Evolutionary conservation across 2,888 invertebrate species (phyloP).

Genomic region (Sclerodermus sp.): DNA sequence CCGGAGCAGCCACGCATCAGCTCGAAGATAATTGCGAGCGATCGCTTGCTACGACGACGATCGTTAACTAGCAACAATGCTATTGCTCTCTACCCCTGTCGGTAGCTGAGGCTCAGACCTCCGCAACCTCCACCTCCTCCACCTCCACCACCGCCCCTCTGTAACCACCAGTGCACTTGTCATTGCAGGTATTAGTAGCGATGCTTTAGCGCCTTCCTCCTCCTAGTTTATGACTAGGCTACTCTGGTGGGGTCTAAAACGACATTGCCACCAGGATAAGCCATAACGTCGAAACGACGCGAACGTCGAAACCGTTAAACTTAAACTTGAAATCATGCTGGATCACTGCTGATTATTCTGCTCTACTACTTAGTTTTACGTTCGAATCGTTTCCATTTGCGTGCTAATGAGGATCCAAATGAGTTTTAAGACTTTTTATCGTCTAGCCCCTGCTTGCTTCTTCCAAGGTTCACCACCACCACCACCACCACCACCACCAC

Average conservation of each 20-base stretch:
- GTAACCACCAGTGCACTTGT: constrained; percentile 17
- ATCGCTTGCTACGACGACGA: constrained; percentile 26
- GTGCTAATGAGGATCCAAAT: too few relatives aligned
- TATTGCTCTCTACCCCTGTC: not conserved
- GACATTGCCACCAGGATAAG: constrained; percentile 1
- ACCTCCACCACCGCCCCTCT: not conserved
- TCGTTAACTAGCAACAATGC: constrained; percentile 23
- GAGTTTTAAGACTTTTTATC: too few relatives aligned
- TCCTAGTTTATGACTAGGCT: constrained; percentile 8
- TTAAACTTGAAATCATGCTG: too few relatives aligned
- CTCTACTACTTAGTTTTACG: too few relatives aligned
- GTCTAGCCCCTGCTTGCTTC: too few relatives aligned
- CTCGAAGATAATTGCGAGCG: constrained; percentile 28
- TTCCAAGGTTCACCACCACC: too few relatives aligned
- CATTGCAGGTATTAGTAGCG: constrained; percentile 22
- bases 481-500: too few relatives aligned
- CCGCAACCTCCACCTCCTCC: too few relatives aligned
- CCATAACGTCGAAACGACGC: constrained; percentile 1
- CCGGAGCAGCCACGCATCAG: constrained; percentile 12
- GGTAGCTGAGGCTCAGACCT: too few relatives aligned
- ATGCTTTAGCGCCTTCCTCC: constrained; percentile 15
- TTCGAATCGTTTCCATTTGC: too few relatives aligned
- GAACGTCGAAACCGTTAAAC: too few relatives aligned
- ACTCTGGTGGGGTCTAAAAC: not conserved
- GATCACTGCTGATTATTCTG: too few relatives aligned